Conservation (phyloP, 2,888 invertebrate species). For the Tetragnatha montana region DNA sequence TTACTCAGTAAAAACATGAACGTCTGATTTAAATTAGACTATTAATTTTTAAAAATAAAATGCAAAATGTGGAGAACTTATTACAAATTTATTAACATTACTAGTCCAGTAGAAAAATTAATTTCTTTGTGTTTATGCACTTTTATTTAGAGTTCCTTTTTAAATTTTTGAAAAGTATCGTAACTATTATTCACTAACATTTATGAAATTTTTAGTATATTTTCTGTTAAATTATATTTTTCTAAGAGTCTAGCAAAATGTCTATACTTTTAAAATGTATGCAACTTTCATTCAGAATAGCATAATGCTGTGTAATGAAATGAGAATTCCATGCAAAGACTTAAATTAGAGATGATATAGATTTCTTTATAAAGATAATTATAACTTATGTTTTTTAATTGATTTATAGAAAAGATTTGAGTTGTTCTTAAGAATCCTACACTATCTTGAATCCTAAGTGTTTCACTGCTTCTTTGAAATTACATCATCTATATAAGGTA, state of each 20-base stretch:
- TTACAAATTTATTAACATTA: too few relatives aligned
- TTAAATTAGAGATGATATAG: neutral
- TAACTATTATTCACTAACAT: too few relatives aligned
- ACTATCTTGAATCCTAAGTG: neutral
- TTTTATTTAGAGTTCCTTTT: too few relatives aligned
- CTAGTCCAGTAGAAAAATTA: too few relatives aligned
- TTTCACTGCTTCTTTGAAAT: neutral
- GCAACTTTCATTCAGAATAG: neutral
- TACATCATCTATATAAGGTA: neutral
- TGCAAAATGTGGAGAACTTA: too few relatives aligned
- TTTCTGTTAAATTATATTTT: neutral
- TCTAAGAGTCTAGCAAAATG: neutral
- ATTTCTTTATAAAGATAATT: neutral
- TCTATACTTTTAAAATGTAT: neutral
- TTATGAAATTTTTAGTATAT: neutral
- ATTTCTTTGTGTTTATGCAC: too few relatives aligned
- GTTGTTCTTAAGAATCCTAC: neutral
- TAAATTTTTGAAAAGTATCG: too few relatives aligned
- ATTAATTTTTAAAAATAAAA: too few relatives aligned
- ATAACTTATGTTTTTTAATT: neutral
- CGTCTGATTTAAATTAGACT: too few relatives aligned
- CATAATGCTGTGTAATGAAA: neutral
- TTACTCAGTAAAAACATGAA: too few relatives aligned
- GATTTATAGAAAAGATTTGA: neutral
- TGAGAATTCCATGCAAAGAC: neutral